Evolutionary conservation across 2,888 invertebrate genomes (phyloP), one percentile per base, ranked within the genome.

Genomic region (Microplitis deprimator): DNA sequence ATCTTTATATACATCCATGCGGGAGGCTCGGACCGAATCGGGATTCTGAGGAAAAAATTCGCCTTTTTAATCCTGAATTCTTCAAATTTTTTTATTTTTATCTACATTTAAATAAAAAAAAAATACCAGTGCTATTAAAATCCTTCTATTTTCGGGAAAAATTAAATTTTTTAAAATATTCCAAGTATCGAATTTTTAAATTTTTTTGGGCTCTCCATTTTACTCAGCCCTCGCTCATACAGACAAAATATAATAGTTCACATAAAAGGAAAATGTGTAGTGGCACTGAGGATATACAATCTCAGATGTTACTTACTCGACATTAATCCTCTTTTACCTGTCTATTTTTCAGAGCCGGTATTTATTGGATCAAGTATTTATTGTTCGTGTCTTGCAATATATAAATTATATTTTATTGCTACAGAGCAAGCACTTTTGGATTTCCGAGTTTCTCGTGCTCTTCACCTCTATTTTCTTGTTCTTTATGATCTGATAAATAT

Each of bases 301-400:
- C 65, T 65, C 38, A 65, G 65, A 29, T 29, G 64, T 13, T 10
- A 64, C 65, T 73, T 64, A n/a, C 38, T 64, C 40, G 73, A 73
- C 73, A 73, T 73, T 65, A 73, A 73, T 73, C 62, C 73, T 73
- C 73, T 62, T 73, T 73, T 73, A 73, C 65, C 73, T 65, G 73
- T 73, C 73, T 73, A 73, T 73, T 65, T 50, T 10, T 65, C 10
- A 20, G 29, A 62, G 73, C 73, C 41, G 40, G 64, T 73, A 64
- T 73, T 73, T 73, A 73, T 73, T 65, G 65, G 65, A 65, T 65
- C 29, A 65, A 65, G 38, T 65, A 50, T 13, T 50, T 50, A 65
- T 65, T 13, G 65, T 65, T 38, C 29, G 29, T 13, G 65, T 65
- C 13, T 65, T 13, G 65, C 17, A n/a, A 62, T 62, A 62, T 38